phyloP scores from a whole-genome alignment of 2,113 vertebrate genomes.

The Cryptotis parvus region DNA sequence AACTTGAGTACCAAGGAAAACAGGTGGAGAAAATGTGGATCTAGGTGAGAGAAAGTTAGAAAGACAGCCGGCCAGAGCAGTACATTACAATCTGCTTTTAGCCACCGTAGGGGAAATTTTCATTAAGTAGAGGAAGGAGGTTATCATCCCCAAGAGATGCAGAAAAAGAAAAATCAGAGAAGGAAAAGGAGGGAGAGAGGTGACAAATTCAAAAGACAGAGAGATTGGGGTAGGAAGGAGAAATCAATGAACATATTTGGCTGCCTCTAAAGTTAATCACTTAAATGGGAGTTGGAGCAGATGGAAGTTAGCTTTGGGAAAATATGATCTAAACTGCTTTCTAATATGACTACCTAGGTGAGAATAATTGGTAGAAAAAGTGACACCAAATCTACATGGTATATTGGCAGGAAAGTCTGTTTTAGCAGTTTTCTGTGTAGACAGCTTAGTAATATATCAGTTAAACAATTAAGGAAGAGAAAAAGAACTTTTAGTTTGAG shows the following conservation, averaged over 20 bases:
- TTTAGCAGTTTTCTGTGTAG: background rate
- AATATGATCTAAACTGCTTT: background rate
- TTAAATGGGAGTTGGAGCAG: slow-evolving; percentile 54
- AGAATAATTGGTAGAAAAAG: slow-evolving; percentile 8
- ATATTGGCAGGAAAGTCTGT: background rate
- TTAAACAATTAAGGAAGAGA: slow-evolving; percentile 5
- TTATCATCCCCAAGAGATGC: background rate
- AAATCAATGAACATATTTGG: background rate
- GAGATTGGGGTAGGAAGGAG: background rate
- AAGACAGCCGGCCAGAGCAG: background rate
- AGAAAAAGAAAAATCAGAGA: background rate
- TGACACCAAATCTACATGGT: background rate
- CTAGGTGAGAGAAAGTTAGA: slow-evolving; percentile 41
- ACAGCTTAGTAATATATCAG: background rate
- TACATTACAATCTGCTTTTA: slow-evolving; percentile 8
- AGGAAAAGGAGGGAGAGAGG: background rate
- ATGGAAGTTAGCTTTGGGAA: background rate
- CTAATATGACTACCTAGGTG: slow-evolving; percentile 7
- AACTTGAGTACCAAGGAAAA: slow-evolving; percentile 74
- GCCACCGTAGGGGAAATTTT: slow-evolving; percentile 23
- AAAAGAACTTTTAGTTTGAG: background rate
- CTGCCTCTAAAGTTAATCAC: slow-evolving; percentile 48
- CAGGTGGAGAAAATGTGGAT: slow-evolving; percentile 67
- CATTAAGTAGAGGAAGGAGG: slow-evolving; percentile 35
- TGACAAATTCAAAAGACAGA: slow-evolving; percentile 51